Conservation (phyloP, 2,888 invertebrate genomes). For the Hypolimnas misippus region DNA sequence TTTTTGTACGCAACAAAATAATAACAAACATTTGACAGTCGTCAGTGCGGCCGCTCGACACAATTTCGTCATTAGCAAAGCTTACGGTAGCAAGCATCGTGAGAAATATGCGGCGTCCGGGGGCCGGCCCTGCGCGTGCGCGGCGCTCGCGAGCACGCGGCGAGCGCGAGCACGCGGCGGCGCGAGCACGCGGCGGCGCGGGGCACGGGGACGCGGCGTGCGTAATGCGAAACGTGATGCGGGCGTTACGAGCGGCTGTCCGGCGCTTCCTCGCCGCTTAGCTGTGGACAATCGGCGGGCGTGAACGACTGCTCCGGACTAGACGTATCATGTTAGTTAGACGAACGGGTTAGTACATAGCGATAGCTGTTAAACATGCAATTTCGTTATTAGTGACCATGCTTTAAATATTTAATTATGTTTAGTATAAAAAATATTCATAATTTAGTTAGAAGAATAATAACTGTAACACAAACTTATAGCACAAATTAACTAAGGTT, state of each 20-base stretch:
- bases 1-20: constrained; percentile 80
- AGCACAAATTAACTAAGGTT: too few relatives aligned
- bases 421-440: too few relatives aligned
- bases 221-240: constrained; percentile 46
- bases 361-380: background rate
- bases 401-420: too few relatives aligned
- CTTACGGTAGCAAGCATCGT: constrained; percentile 80
- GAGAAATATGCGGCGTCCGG: constrained; percentile 65
- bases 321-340: constrained; percentile 11
- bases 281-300: constrained; percentile 36
- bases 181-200: constrained; percentile 25
- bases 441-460: too few relatives aligned
- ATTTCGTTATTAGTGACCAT: background rate
- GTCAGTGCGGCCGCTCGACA: constrained; percentile 58
- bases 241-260: constrained; percentile 42
- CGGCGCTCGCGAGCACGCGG: constrained; percentile 21
- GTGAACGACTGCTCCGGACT: too few relatives aligned
- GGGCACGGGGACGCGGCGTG: constrained; percentile 44
- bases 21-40: constrained; percentile 64
- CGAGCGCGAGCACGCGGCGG: constrained; percentile 30
- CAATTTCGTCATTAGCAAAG: constrained; percentile 79
- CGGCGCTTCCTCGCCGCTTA: constrained; percentile 42
- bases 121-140: constrained; percentile 37
- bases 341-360: constrained; percentile 7
- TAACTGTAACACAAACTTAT: too few relatives aligned